Base-by-base conservation (phyloP, 2,113 vertebrate species). In the Python bivittatus region DNA sequence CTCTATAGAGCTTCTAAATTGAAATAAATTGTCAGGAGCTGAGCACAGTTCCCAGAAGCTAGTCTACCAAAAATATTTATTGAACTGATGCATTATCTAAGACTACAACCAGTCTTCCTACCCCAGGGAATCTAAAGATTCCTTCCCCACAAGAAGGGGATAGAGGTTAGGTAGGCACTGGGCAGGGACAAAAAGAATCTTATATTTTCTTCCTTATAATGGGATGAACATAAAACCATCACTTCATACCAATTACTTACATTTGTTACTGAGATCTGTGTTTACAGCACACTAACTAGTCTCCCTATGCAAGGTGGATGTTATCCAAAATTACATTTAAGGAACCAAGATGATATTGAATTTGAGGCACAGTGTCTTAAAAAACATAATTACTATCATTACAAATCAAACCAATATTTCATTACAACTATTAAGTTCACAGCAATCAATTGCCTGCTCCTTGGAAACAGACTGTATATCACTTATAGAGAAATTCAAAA, bases 41-140 rank as follows among this genome's bases (percentile, higher is more conserved):
- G 7, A 52, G 11, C 58, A 44, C 53, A 94, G 10, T 93, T 93
- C 22, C 95, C 93, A 96, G 52, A 94, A 90, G 61, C 7, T 93
- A 53, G n/a, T 91, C 96, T 92, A 88, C 53, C 2, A 33, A 79
- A 94, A 84, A 90, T 88, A 94, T n/a, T 91, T 89, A 85, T 88
- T 15, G 91, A 93, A 42, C 57, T 92, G 52, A 91, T 1, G 90
- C 9, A 58, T 61, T 93, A 86, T 93, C 84, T 92, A 86, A 87
- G 5, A 91, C 52, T 94, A 91, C 10, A 88, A 68, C 93, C 56
- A 91, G 11, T 52, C 29, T 86, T 96, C 60, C 5, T 90, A 56
- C 6, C 42, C 57, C n/a, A 88, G 92, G 42, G 23, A 91, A 38
- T 20, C 44, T 86, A 6, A n/a, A 12, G 27, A 90, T 89, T 61